A percentile compares a stretch with the other conserved stretches of the same genome.
Evolutionary conservation across 2,113 vertebrate genomes (phyloP).

Genomic region (Pelvicachromis taeniatus): DNA sequence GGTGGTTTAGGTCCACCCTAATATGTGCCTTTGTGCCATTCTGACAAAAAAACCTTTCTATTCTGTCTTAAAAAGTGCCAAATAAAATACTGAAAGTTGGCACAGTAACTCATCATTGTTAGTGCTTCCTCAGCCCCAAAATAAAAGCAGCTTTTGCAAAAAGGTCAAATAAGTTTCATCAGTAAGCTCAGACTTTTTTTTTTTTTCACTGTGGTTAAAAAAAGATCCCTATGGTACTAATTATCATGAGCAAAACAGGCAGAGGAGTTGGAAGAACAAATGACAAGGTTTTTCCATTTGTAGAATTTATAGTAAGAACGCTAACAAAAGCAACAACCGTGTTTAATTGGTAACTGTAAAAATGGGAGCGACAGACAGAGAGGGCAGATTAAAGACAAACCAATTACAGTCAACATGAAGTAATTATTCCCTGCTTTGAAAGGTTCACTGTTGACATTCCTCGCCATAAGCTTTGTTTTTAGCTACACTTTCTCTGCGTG

Average conservation of each 20-base stretch:
- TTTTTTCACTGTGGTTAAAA: neutral
- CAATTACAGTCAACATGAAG: constrained; percentile 57
- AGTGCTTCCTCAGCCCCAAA: neutral
- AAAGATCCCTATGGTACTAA: neutral
- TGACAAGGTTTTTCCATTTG: constrained; percentile 16
- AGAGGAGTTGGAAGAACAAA: constrained; percentile 15
- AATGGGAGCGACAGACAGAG: constrained; percentile 2
- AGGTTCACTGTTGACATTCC: constrained; percentile 42
- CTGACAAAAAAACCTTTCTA: neutral
- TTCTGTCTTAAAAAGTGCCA: neutral
- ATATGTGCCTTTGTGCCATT: neutral
- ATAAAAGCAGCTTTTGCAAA: constrained; percentile 7
- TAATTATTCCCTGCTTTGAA: constrained; percentile 52
- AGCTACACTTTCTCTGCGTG: constrained; percentile 45
- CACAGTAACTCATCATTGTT: neutral
- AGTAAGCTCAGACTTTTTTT: neutral
- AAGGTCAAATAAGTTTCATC: constrained; percentile 14
- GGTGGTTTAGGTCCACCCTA: neutral
- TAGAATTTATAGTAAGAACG: constrained; percentile 21
- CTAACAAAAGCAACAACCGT: constrained; percentile 29
- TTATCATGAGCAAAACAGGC: constrained; percentile 24
- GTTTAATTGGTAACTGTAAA: constrained; percentile 38
- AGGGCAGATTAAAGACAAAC: constrained; percentile 44
- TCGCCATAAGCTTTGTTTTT: constrained; percentile 38
- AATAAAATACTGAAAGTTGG: neutral